These are phyloP conservation scores for Scophthalmus maximus DNA, from an alignment of 2,113 vertebrate genomes.

Conservation along the genomic window DNA sequence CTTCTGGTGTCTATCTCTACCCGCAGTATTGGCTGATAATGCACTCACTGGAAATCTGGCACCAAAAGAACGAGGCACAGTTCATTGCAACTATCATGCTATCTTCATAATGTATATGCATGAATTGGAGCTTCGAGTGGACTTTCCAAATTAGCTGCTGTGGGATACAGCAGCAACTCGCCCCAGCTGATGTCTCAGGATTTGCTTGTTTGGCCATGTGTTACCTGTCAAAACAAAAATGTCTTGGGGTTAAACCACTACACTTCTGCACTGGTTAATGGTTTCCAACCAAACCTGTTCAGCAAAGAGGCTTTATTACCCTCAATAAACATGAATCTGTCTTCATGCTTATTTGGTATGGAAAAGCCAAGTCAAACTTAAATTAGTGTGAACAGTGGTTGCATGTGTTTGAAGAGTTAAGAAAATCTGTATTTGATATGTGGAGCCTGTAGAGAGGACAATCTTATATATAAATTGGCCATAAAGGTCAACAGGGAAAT, in stretches of 20 bases:
- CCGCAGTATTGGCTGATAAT: not conserved
- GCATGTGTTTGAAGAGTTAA: not conserved
- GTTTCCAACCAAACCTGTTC: not conserved
- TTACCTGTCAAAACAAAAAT: slow-evolving; percentile 20
- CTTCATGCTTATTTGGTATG: slow-evolving; percentile 5
- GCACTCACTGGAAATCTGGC: not conserved
- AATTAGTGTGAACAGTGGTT: not conserved
- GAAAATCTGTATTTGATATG: not conserved
- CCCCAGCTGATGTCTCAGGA: slow-evolving; percentile 4
- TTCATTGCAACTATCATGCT: not conserved
- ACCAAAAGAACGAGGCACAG: slow-evolving; percentile 3
- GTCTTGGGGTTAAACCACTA: slow-evolving; percentile 10
- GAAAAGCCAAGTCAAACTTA: slow-evolving; percentile 2
- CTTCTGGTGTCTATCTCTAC: not conserved
- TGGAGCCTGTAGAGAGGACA: not conserved
- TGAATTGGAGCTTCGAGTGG: slow-evolving; percentile 10
- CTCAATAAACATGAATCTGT: not conserved
- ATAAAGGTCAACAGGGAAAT: not conserved
- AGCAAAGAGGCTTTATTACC: not conserved
- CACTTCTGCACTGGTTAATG: slow-evolving; percentile 1
- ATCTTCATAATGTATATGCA: slow-evolving; percentile 6
- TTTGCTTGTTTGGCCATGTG: slow-evolving; percentile 23
- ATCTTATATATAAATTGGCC: not conserved
- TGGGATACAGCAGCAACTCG: not conserved
- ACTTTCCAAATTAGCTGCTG: slow-evolving; percentile 33